A percentile compares a stretch with the other conserved stretches of the same genome.
Conservation (phyloP, 2,113 vertebrate species). For the Blennius ocellaris region DNA sequence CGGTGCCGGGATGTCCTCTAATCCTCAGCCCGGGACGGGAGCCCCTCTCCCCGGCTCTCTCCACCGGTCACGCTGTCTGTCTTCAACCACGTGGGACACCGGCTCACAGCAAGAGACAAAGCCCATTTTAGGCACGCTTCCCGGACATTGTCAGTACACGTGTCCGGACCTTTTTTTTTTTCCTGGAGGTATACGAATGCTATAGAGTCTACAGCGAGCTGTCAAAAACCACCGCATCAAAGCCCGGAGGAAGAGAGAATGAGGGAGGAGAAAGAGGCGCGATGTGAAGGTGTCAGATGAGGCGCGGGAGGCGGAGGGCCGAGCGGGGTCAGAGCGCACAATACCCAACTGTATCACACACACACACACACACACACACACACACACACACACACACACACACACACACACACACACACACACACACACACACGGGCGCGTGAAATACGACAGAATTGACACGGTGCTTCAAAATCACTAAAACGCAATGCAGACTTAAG, state of each 20-base stretch:
- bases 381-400: too few relatives aligned
- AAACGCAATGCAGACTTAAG: too few relatives aligned
- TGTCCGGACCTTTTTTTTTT: neutral
- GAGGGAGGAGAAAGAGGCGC: constrained; percentile 15
- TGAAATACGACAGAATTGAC: too few relatives aligned
- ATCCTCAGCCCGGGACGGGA: neutral
- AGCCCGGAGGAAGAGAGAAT: constrained; percentile 15
- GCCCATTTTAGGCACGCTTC: constrained; percentile 15
- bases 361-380: constrained; percentile 50
- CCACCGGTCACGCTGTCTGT: neutral
- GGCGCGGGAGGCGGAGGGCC: constrained; percentile 65
- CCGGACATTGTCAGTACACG: too few relatives aligned
- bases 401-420: too few relatives aligned
- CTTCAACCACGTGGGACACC: constrained; percentile 35
- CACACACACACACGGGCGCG: too few relatives aligned
- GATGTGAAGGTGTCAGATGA: constrained; percentile 39
- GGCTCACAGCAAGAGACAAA: constrained; percentile 48
- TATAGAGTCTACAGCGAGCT: constrained; percentile 30
- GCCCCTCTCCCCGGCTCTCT: constrained; percentile 17
- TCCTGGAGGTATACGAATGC: constrained; percentile 21
- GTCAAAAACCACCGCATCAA: constrained; percentile 27
- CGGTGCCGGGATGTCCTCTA: neutral
- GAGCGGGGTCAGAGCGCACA: constrained; percentile 76
- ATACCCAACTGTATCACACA: constrained; percentile 77
- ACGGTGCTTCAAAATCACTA: too few relatives aligned